Evolutionary conservation across 2,113 vertebrate genomes (phyloP), one percentile per base, ranked within the genome.

Genomic region (Dissostichus mawsoni): DNA sequence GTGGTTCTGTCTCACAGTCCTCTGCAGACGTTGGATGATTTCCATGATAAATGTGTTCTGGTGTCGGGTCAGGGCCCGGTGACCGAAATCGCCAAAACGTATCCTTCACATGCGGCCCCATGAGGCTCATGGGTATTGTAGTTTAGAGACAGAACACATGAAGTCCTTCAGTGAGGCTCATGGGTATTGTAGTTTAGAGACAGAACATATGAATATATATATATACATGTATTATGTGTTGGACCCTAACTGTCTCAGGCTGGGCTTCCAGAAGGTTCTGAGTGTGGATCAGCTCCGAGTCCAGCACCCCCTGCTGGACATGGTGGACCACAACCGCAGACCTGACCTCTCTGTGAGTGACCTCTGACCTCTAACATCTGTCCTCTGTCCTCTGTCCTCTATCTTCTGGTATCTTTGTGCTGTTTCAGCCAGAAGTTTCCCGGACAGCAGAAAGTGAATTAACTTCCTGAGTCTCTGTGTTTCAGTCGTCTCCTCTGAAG

Each of bases 1-100:
- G 96, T 98, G 61, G 90, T 98, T 91, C 95, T 98, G 90, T 97
- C 97, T 0, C 96, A 98, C 91, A 97, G 96, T 84, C 97, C 97
- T 76, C 89, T 98, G 85, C 90, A 77, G 51, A 96, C 96, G 94
- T 94, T 97, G 88, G 96, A 85, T 69, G 92, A 73, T 52, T 97
- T 96, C 6, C 97, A 97, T 61, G 89, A 97, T n/a, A 97, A 97
- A 84, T 95, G 95, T 71, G 95, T 97, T 1, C 89, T 98, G 59
- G 96, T 97, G 0, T 97, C 96, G 1, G 97, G 97, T 69, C 97
- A 98, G 89, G 97, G 97, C 8, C 97, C 97, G 0, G 90, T 97
- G 68, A 90, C 91, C 14, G 96, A 96, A 65, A 98, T 98, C 44
- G 96, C 96, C 76, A 94, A 92, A 76, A 93, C 94, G 97, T 98